A percentile compares a stretch with the other conserved stretches of the same genome.
Conservation (phyloP, 2,888 invertebrate species). For the Myopa tessellatipennis region DNA sequence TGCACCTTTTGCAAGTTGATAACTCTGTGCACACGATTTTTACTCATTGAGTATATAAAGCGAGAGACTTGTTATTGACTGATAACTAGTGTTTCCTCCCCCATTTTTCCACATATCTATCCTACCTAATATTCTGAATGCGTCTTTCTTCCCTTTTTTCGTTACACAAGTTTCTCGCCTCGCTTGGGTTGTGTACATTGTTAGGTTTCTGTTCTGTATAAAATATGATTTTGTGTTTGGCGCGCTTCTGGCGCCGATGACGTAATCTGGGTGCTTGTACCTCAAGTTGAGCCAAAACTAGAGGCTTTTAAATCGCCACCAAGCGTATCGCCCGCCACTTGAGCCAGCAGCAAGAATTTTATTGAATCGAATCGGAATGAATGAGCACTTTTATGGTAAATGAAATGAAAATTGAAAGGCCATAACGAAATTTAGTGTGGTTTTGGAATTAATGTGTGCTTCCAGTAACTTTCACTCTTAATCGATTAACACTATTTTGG, state of each 20-base stretch:
- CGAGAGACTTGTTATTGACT: background rate
- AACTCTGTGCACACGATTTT: too few relatives aligned
- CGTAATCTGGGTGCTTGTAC: conserved; percentile 29
- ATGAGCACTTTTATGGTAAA: background rate
- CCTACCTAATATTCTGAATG: background rate
- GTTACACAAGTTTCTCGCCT: background rate
- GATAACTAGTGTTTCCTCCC: background rate
- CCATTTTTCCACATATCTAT: background rate
- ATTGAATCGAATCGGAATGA: conserved; percentile 12
- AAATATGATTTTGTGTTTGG: background rate
- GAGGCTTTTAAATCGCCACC: conserved; percentile 20
- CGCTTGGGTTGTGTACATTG: background rate
- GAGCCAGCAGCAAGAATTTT: conserved; percentile 3
- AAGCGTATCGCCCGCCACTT: conserved; percentile 12
- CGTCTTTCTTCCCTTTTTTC: background rate
- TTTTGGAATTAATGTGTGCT: background rate
- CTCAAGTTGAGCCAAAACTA: conserved; percentile 27
- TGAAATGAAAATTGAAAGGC: background rate
- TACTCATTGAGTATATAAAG: too few relatives aligned
- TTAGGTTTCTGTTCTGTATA: background rate
- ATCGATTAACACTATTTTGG: too few relatives aligned
- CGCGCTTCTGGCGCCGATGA: conserved; percentile 29
- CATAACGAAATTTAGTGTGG: too few relatives aligned
- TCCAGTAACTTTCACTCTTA: too few relatives aligned
- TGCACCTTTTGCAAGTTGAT: too few relatives aligned